Conservation (phyloP, 2,113 vertebrate genomes). For the Girardinichthys multiradiatus region DNA sequence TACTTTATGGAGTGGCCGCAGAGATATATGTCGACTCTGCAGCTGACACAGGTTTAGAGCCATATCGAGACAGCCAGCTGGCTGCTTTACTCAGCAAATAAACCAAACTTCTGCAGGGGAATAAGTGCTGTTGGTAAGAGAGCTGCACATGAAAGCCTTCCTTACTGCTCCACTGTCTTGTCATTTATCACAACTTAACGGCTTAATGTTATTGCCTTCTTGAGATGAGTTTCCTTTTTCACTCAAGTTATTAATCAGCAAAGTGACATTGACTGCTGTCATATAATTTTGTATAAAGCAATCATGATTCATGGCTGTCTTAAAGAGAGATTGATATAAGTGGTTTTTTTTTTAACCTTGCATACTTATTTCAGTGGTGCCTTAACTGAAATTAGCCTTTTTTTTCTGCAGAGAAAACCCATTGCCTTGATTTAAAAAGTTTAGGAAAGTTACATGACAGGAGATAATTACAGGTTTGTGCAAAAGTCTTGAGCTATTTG, state of each 20-base stretch:
- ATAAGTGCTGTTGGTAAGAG: conserved; percentile 24
- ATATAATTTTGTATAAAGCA: conserved; percentile 66
- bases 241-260: conserved; percentile 57
- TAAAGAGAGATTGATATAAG: conserved; percentile 43
- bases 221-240: conserved; percentile 64
- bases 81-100: conserved; percentile 62
- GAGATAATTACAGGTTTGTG: not conserved
- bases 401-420: not conserved
- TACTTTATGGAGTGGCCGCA: conserved; percentile 42
- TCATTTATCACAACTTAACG: conserved; percentile 69
- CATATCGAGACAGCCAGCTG: conserved; percentile 57
- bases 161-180: conserved; percentile 29
- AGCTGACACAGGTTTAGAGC: conserved; percentile 63
- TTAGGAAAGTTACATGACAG: not conserved
- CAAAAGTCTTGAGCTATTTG: not conserved
- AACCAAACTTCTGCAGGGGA: conserved; percentile 36
- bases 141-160: conserved; percentile 48
- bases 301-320: conserved; percentile 60
- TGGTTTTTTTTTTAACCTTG: not conserved
- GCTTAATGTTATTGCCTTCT: conserved; percentile 68
- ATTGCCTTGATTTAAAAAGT: not conserved
- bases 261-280: conserved; percentile 64
- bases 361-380: conserved; percentile 23
- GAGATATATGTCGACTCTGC: conserved; percentile 63
- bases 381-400: conserved; percentile 7